These are phyloP conservation scores for Calephelis virginiensis DNA, from an alignment of 1,140 invertebrate genomes.

Conservation along the genomic window DNA sequence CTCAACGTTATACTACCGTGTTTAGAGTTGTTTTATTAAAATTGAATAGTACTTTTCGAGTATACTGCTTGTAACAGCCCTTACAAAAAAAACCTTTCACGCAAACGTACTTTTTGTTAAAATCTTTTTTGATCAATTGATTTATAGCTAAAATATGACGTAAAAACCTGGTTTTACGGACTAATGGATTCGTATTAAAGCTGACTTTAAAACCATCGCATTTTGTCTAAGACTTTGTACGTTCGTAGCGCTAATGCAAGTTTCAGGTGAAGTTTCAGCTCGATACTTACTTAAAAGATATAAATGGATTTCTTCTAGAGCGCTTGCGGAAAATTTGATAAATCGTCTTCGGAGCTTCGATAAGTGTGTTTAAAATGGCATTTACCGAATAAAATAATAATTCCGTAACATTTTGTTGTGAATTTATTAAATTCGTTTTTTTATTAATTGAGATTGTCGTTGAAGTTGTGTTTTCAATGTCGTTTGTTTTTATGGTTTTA, in stretches of 20 bases:
- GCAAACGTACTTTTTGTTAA: no score
- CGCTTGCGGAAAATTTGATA: conserved; percentile 15
- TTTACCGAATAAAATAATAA: conserved; percentile 3
- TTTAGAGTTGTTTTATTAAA: no score
- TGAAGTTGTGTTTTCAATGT: not conserved
- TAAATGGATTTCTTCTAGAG: conserved; percentile 13
- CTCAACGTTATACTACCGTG: no score
- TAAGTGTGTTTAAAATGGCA: conserved; percentile 6
- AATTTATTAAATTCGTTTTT: conserved; percentile 2
- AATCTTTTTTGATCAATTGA: no score
- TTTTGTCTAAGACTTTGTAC: not conserved
- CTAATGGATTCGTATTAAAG: no score
- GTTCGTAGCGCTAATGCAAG: not conserved
- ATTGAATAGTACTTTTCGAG: no score
- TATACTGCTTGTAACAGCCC: no score
- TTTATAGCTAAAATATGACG: no score
- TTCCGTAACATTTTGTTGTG: not conserved
- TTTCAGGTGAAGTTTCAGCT: conserved; percentile 9
- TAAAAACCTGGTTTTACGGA: no score
- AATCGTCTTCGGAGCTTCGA: conserved; percentile 7
- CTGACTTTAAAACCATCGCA: no score
- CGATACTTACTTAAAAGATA: not conserved
- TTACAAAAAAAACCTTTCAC: no score
- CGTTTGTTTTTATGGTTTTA: no score
- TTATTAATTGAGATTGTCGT: not conserved